These are phyloP conservation scores for Heliothis peltigera DNA, from an alignment of 2,888 invertebrate genomes.

Conservation along the genomic window DNA sequence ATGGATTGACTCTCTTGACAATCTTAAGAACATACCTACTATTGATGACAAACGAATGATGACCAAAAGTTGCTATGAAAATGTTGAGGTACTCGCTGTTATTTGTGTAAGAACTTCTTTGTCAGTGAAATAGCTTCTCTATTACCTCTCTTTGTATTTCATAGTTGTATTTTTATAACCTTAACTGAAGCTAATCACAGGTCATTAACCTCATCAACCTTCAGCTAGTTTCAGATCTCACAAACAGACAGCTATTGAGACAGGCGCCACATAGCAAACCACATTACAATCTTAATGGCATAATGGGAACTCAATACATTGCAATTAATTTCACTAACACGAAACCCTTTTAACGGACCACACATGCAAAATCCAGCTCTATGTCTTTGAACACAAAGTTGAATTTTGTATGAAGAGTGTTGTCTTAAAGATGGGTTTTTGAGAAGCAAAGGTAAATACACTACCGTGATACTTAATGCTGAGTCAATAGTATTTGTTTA, in stretches of 20 bases:
- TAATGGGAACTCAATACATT: slow-evolving; percentile 63
- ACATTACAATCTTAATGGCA: slow-evolving; percentile 55
- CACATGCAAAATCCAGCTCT: slow-evolving; percentile 13
- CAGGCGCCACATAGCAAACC: slow-evolving; percentile 54
- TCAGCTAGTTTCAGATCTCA: slow-evolving; percentile 18
- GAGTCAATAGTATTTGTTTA: slow-evolving; percentile 69
- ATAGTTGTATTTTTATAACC: not conserved
- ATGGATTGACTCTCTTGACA: too few species aligned
- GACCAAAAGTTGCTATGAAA: too few species aligned
- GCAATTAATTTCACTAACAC: slow-evolving; percentile 61
- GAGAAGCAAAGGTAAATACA: slow-evolving; percentile 62
- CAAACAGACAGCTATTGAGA: slow-evolving; percentile 30
- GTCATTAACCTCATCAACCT: slow-evolving; percentile 31
- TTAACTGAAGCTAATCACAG: not conserved
- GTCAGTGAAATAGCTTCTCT: too few species aligned
- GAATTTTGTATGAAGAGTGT: not conserved
- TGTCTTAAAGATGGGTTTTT: slow-evolving; percentile 52
- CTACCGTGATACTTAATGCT: slow-evolving; percentile 75
- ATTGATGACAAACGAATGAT: too few species aligned
- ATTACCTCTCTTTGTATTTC: not conserved
- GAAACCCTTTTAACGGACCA: slow-evolving; percentile 49
- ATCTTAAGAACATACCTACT: too few species aligned
- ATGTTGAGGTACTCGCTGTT: too few species aligned
- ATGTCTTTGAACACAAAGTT: not conserved
- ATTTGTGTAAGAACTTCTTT: too few species aligned